phyloP scores from a whole-genome alignment of 1,140 invertebrate genomes.

The Ips typographus region DNA sequence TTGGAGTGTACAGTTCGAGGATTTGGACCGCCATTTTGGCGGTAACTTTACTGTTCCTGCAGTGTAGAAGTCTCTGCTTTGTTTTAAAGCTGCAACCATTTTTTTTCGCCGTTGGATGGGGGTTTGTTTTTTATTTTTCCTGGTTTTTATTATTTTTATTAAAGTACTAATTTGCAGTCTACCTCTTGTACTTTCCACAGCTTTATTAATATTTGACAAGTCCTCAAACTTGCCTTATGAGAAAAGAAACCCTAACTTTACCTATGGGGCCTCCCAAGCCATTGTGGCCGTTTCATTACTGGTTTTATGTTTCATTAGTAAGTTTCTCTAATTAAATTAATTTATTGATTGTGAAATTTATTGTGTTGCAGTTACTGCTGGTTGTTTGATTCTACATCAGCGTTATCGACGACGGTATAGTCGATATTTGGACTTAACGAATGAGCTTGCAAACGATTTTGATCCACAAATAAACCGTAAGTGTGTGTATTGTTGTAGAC shows the following conservation, averaged over 20 bases:
- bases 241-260: slow-evolving; percentile 75
- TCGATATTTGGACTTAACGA: slow-evolving; percentile 52
- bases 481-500: background rate
- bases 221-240: slow-evolving; percentile 55
- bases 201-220: slow-evolving; percentile 54
- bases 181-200: slow-evolving; percentile 54
- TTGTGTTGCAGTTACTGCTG: slow-evolving; percentile 63
- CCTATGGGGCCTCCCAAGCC: slow-evolving; percentile 74
- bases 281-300: slow-evolving; percentile 66
- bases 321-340: slow-evolving; percentile 35
- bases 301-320: slow-evolving; percentile 68
- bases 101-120: slow-evolving; percentile 75
- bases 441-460: slow-evolving; percentile 45
- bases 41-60: slow-evolving; percentile 76
- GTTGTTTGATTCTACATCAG: slow-evolving; percentile 75
- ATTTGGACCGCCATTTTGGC: slow-evolving; percentile 84
- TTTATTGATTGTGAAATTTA: background rate
- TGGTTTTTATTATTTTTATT: background rate
- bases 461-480: slow-evolving; percentile 25
- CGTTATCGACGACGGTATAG: slow-evolving; percentile 54
- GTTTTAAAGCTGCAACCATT: slow-evolving; percentile 72
- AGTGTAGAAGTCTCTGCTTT: slow-evolving; percentile 78
- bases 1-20: slow-evolving; percentile 75
- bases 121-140: slow-evolving; percentile 55
- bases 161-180: slow-evolving; percentile 52